Evolutionary conservation across 1,140 invertebrate species (phyloP).

Genomic region (Magallana ariakensis): DNA sequence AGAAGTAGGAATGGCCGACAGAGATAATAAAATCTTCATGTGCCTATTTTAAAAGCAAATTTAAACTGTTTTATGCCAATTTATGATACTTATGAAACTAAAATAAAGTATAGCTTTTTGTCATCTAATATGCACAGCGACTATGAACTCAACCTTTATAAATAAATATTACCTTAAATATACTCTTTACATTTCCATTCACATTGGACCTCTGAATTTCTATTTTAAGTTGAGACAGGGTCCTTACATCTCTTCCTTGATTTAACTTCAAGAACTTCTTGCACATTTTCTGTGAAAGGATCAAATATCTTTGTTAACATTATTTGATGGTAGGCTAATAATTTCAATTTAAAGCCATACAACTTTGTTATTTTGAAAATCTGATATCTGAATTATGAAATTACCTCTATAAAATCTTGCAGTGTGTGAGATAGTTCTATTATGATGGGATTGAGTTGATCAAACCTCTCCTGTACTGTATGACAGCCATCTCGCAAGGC

Average conservation of each 20-base stretch:
- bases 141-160: background rate
- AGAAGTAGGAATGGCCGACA: slow-evolving; percentile 39
- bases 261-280: slow-evolving; percentile 47
- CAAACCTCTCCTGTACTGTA: slow-evolving; percentile 18
- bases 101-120: background rate
- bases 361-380: too few relatives aligned
- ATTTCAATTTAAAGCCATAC: too few relatives aligned
- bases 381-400: background rate
- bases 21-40: slow-evolving; percentile 39
- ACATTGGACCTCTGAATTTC: slow-evolving; percentile 45
- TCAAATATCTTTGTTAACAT: too few relatives aligned
- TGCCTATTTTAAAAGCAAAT: slow-evolving; percentile 7
- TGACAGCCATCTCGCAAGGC: slow-evolving; percentile 1
- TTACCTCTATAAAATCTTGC: slow-evolving; percentile 46
- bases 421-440: slow-evolving; percentile 41
- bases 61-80: background rate
- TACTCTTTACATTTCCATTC: slow-evolving; percentile 51
- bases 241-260: slow-evolving; percentile 5
- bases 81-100: background rate
- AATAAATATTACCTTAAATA: slow-evolving; percentile 37
- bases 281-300: slow-evolving; percentile 52
- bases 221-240: slow-evolving; percentile 32
- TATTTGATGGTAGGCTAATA: too few relatives aligned
- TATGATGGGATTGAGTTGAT: slow-evolving; percentile 29
- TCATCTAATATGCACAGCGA: background rate